Conservation (phyloP, 2,113 vertebrate species). For the Ploceus nigricollis region DNA sequence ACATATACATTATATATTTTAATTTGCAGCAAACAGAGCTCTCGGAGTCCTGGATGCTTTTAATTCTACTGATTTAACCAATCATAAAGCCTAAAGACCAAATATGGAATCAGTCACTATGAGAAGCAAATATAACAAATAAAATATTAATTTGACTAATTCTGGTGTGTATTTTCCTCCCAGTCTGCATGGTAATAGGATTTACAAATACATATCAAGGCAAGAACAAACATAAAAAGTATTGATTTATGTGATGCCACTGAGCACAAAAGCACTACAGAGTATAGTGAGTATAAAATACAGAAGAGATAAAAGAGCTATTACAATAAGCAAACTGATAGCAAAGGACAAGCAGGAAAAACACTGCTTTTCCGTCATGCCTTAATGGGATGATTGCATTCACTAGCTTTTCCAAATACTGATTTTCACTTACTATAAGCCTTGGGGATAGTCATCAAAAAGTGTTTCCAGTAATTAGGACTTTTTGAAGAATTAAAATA, state of each 20-base stretch:
- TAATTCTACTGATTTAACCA: neutral
- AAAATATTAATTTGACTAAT: constrained; percentile 37
- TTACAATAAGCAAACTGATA: constrained; percentile 36
- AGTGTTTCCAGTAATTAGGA: constrained; percentile 54
- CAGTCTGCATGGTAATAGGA: neutral
- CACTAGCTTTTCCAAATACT: constrained; percentile 46
- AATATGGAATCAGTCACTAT: neutral
- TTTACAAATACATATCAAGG: neutral
- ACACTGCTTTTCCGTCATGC: neutral
- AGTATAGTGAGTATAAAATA: neutral
- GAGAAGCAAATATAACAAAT: neutral
- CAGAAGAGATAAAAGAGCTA: constrained; percentile 40
- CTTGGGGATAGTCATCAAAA: constrained; percentile 33
- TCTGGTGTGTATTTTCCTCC: neutral
- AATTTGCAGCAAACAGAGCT: neutral
- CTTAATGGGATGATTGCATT: constrained; percentile 19
- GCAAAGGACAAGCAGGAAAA: constrained; percentile 34
- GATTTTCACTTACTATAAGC: constrained; percentile 50
- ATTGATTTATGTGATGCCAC: constrained; percentile 28
- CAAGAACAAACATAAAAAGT: constrained; percentile 32
- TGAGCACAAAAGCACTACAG: neutral
- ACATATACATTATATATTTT: neutral
- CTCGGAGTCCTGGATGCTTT: neutral
- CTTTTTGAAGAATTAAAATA: constrained; percentile 54
- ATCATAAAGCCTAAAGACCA: neutral